Evolutionary conservation across 2,888 invertebrate genomes (phyloP).

Genomic region (Gastracanthus pulcherrimus): DNA sequence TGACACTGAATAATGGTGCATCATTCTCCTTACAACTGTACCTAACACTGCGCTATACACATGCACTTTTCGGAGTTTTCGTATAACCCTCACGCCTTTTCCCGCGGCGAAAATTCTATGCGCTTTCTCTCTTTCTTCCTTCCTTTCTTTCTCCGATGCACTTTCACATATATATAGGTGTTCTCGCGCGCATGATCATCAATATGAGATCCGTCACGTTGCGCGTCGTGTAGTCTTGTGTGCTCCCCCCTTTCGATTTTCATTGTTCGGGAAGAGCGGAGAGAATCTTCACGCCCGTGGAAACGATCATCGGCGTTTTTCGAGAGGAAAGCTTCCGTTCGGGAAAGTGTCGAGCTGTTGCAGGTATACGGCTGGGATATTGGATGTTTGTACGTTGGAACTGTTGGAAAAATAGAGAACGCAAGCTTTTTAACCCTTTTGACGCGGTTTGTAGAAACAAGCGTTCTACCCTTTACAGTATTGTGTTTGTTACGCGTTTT

Average conservation of each 20-base stretch:
- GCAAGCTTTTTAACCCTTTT: not conserved
- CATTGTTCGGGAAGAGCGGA: not conserved
- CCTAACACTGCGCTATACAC: not conserved
- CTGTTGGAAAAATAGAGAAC: not conserved
- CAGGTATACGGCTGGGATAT: not conserved
- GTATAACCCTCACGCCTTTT: not conserved
- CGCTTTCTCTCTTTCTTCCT: not conserved
- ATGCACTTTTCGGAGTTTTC: no score
- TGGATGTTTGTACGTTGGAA: not conserved
- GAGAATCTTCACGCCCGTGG: conserved; percentile 15
- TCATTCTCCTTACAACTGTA: not conserved
- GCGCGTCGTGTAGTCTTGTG: not conserved
- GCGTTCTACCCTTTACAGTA: not conserved
- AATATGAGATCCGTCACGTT: conserved; percentile 11
- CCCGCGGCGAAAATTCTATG: not conserved
- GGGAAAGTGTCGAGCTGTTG: not conserved
- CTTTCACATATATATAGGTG: no score
- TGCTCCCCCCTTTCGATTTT: not conserved
- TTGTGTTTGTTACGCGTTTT: no score
- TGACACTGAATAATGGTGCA: conserved; percentile 24
- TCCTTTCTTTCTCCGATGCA: not conserved
- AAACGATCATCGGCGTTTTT: not conserved
- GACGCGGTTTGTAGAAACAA: not conserved
- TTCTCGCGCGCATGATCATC: not conserved
- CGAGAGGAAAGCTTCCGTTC: not conserved